Evolutionary conservation across 2,113 vertebrate species (phyloP), one percentile per base, ranked within the genome.

Genomic region (Talpa occidentalis): DNA sequence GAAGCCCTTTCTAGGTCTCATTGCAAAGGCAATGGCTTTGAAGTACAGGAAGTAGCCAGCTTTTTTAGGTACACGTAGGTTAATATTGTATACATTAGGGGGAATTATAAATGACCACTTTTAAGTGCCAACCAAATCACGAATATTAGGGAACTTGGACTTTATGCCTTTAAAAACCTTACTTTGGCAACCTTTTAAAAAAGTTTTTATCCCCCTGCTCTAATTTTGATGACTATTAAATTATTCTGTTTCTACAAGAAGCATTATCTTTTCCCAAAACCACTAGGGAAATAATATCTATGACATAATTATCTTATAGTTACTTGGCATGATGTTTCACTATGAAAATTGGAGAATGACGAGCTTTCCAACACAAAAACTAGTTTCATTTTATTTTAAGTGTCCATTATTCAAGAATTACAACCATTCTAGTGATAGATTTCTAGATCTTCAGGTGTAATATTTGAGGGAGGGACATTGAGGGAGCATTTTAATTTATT

Each of bases 11-110:
- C 97, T 97, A 98, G 95, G 97, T 97, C 94, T 98, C 69, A 5
- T 88, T 97, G 97, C 95, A 98, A 98, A 98, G 93, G 96, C 98
- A 98, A 98, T 97, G 97, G 97, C 98, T 98, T 98, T 98, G 98
- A 98, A 98, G 98, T 98, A 97, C 24, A 98, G 97, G 95, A 98
- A 97, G 97, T 98, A 98, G 96, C 95, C 93, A 98, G 96, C 94
- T 98, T 98, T 98, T 97, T 97, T 98, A 97, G 97, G 98, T 98
- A 98, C 96, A 98, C 96, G 98, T 95, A 96, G 97, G 97, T 98
- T 98, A 98, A 98, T 98, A 98, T 96, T 98, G 97, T 97, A 97
- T 97, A 97, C 97, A 97, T 97, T 98, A 97, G 96, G 97, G 95
- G 66, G 96, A 98, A 98, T 98, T 98, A 98, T 97, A 97, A 98